Evolutionary conservation across 2,113 vertebrate genomes (phyloP), one percentile per base, ranked within the genome.

Genomic region (Lichenostomus cassidix): DNA sequence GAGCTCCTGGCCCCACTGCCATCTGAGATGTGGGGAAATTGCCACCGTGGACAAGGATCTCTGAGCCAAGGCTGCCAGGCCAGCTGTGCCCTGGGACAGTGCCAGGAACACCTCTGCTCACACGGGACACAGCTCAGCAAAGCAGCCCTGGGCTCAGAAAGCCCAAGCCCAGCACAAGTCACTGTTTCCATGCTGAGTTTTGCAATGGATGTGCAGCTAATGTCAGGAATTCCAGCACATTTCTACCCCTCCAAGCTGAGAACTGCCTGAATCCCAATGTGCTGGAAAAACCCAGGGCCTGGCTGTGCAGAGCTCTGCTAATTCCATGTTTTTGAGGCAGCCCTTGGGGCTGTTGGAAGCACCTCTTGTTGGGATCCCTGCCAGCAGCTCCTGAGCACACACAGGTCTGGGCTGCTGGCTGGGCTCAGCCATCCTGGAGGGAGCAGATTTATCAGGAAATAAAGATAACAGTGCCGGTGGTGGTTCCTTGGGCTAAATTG

Each of bases 101-200:
- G 56, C n/a, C 77, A 5, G 46, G 20, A 21, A 46, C 46, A 46
- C 46, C 10, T 24, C 39, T 5, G 3, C 53, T 60, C 41, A 23
- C 4, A 0, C 0, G 3, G 69, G 63, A 22, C 22, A 9, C 59
- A 11, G 77, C 64, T 31, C 52, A 24, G 39, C 0, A 28, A 39
- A 20, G 24, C 41, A 8, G 1, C 29, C 24, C 28, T 5, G 15
- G 8, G 37, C 63, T 62, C 83, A 6, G 3, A 2, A 19, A 35
- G 46, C 15, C 49, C 5, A 3, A 20, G 21, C 4, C 37, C 80
- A 47, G 25, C 64, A 18, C 11, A 9, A 62, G 42, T 3, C 74
- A 15, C 29, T 2, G 23, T 4, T 31, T 35, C 44, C 39, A 3
- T 1, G 58, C 35, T 8, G 27, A 37, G 27, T 3, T 63, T 14